Percentiles rank a stretch among this genome's conserved stretches.
Evolutionary conservation across 64 coral and sea anemone genomes (phyloP).

Genomic region (Dendrophyllia cribrosa): DNA sequence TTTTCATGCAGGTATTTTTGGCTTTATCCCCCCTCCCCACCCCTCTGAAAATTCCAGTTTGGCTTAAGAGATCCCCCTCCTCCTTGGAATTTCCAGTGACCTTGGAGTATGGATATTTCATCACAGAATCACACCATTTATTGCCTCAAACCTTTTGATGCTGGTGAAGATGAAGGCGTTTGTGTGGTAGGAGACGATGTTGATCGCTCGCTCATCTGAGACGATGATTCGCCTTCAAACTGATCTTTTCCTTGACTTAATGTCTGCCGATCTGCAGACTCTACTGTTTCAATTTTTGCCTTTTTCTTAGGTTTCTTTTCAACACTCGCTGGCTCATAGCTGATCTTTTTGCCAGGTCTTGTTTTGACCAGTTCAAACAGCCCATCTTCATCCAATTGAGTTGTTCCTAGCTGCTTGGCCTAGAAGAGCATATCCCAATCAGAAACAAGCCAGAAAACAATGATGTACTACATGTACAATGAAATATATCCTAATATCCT

Average conservation of each 20-base stretch:
- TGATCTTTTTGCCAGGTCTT: conserved; percentile 71
- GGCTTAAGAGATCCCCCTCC: too few relatives aligned
- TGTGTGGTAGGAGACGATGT: conserved; percentile 36
- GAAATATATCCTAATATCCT: too few relatives aligned
- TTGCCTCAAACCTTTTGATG: conserved; percentile 24
- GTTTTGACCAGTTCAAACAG: conserved; percentile 79
- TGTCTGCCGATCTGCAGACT: background rate
- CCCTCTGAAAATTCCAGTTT: too few relatives aligned
- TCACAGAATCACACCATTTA: background rate
- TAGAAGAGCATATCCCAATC: background rate
- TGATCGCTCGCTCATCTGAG: background rate
- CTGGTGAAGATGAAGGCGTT: conserved; percentile 34
- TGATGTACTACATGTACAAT: background rate
- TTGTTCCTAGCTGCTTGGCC: conserved; percentile 79
- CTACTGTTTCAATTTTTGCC: background rate
- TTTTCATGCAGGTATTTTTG: too few relatives aligned
- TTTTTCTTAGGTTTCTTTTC: conserved; percentile 60
- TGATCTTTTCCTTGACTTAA: conserved; percentile 4
- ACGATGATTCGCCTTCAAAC: background rate
- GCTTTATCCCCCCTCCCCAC: too few relatives aligned
- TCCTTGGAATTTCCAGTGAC: too few relatives aligned
- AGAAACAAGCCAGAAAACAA: background rate
- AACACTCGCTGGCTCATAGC: background rate
- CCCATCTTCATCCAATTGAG: conserved; percentile 83
- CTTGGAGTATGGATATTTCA: background rate